Base-by-base conservation (phyloP, 2,888 invertebrate genomes). In the Philonicus albiceps region DNA sequence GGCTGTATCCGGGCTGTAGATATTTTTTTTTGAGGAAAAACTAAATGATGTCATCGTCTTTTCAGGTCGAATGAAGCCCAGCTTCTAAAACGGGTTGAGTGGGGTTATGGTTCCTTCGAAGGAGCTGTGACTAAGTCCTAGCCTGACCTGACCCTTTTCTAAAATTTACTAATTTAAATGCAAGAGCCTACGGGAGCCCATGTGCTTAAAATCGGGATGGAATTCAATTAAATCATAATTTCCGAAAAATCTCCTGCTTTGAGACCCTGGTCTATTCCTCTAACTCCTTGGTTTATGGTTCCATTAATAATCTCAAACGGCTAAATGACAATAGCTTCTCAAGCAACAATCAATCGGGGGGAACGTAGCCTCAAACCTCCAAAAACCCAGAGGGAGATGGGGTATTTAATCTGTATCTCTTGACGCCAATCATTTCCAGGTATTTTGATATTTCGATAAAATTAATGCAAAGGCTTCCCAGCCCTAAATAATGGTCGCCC, bases 161-260 rank as follows among this genome's bases (percentile, higher is more conserved):
- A n/a, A 78, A 76, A 78, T 78, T 78, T 19, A 3, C 78, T 78
- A 78, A 78, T 78, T 78, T 49, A 78, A 78, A 78, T 78, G 78
- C 78, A 78, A 37, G 22, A 78, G 49, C 22, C 49, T 78, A n/a
- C 27, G 11, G 64, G 49, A n/a, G 64, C 1, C 64, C 3, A 64
- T 64, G 27, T 22, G 16, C 49, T 30, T 49, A 43, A 49, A 43
- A 49, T 49, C 49, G 16, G 49, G 49, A 78, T 78, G 49, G 53
- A 78, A 78, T 78, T 78, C 49, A 78, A 78, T 78, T 78, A 78
- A 78, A 43, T 78, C 78, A 78, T 78, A 78, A 78, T 78, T 78
- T 78, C 49, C 78, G 49, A 78, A 49, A 27, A 78, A 78, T 16
- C 78, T 27, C 49, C 49, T 78, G 49, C 43, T 37, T 78, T 78